These are phyloP conservation scores for Aleiodes sp. DNA, from an alignment of 1,140 invertebrate genomes.

Conservation along the genomic window DNA sequence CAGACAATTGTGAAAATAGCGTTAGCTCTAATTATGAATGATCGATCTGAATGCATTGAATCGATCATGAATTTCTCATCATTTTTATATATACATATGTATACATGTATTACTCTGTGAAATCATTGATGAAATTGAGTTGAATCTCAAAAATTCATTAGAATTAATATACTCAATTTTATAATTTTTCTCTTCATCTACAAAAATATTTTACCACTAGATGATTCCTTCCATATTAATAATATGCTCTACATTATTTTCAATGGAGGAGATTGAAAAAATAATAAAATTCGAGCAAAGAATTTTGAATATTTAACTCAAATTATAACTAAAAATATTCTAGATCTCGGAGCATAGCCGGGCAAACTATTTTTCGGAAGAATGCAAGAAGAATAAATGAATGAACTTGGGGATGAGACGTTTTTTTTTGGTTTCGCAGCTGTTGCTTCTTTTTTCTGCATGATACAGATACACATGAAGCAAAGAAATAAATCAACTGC, in stretches of 20 bases:
- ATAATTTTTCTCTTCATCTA: no score
- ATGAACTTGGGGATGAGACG: constrained; percentile 8
- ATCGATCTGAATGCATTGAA: no score
- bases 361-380: background rate
- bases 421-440: constrained; percentile 7
- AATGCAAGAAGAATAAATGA: constrained; percentile 8
- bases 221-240: no score
- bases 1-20: no score
- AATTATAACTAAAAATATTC: background rate
- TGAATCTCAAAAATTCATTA: background rate
- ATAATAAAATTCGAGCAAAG: no score
- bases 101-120: constrained; percentile 52
- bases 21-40: no score
- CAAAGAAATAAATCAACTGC: background rate
- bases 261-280: no score
- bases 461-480: background rate
- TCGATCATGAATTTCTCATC: background rate
- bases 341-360: background rate
- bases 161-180: no score
- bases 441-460: background rate
- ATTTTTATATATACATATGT: constrained; percentile 44
- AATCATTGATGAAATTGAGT: background rate
- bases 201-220: no score
- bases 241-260: no score
- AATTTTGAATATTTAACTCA: background rate